Conservation (phyloP, 2,888 invertebrate species). For the Ctena decussata region DNA sequence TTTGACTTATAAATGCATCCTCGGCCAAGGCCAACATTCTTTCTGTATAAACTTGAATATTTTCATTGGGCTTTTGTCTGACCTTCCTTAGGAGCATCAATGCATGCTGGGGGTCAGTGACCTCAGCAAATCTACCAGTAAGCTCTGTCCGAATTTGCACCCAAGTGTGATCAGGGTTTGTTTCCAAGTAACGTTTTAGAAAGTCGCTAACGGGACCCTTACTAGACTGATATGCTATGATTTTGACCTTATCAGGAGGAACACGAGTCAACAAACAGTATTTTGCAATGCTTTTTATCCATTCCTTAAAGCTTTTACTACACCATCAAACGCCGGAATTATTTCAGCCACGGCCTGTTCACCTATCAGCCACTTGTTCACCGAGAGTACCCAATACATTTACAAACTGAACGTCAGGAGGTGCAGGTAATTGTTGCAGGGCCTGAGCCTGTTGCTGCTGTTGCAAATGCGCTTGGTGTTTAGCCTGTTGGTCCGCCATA, state of each 20-base stretch:
- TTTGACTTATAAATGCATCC: slow-evolving; percentile 37
- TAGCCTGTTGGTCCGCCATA: too few species aligned
- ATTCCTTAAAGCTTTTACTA: slow-evolving; percentile 34
- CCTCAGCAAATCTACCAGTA: slow-evolving; percentile 32
- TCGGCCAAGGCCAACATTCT: slow-evolving; percentile 24
- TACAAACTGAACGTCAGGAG: background rate
- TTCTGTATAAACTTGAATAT: slow-evolving; percentile 45
- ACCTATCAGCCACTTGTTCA: slow-evolving; percentile 12
- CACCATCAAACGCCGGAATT: slow-evolving; percentile 31
- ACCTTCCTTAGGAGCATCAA: slow-evolving; percentile 36
- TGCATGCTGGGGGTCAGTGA: slow-evolving; percentile 44
- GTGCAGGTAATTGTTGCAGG: too few species aligned
- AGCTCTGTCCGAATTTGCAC: slow-evolving; percentile 3
- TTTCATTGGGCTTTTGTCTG: slow-evolving; percentile 31
- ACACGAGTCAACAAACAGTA: slow-evolving; percentile 22
- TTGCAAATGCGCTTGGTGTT: too few species aligned
- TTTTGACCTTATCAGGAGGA: background rate
- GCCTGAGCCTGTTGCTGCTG: too few species aligned
- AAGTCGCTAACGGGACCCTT: slow-evolving; percentile 37
- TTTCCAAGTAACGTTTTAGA: slow-evolving; percentile 30
- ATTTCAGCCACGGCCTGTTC: slow-evolving; percentile 30
- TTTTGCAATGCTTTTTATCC: slow-evolving; percentile 39
- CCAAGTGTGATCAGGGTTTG: background rate
- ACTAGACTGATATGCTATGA: slow-evolving; percentile 37
- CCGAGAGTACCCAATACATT: background rate